A percentile compares a stretch with the other conserved stretches of the same genome.
These are phyloP conservation scores for Chaunax sp. DNA, from an alignment of 2,797 vertebrate species.

Conservation along the genomic window DNA sequence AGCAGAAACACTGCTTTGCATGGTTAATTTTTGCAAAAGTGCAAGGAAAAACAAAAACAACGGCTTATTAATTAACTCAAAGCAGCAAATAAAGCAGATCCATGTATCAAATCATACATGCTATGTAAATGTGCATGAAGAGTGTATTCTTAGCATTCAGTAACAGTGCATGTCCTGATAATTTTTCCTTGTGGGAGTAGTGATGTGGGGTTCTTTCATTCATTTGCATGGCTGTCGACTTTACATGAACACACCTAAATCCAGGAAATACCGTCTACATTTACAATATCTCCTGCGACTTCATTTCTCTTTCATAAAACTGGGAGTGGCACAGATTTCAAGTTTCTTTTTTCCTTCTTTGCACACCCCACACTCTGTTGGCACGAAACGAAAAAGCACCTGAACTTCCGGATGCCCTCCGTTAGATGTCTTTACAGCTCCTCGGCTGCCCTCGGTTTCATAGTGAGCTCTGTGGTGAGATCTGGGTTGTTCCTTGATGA, in stretches of 20 bases:
- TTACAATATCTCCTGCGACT: constrained; percentile 9
- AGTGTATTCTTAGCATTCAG: neutral
- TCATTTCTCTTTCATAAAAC: neutral
- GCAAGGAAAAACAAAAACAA: constrained; percentile 14
- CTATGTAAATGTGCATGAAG: neutral
- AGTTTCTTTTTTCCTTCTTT: neutral
- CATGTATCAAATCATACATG: too few relatives aligned
- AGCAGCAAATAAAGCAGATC: too few relatives aligned
- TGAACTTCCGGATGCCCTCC: constrained; percentile 94
- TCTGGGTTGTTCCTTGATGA: constrained; percentile 92
- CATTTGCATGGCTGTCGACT: constrained; percentile 68
- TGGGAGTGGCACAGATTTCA: neutral
- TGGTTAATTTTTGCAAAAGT: constrained; percentile 19
- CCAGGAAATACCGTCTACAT: constrained; percentile 56
- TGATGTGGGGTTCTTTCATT: constrained; percentile 9
- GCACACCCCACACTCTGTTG: neutral
- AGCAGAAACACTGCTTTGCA: constrained; percentile 49
- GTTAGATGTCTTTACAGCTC: constrained; percentile 91
- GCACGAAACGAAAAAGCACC: constrained; percentile 75
- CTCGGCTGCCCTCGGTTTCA: constrained; percentile 96
- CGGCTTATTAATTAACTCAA: constrained; percentile 6
- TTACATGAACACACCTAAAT: constrained; percentile 42
- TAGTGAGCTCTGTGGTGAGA: constrained; percentile 96
- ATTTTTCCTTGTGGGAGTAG: neutral
- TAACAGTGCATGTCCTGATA: constrained; percentile 9